These are phyloP conservation scores for Mylabris phalerata DNA, from an alignment of 1,140 invertebrate species.

Conservation along the genomic window DNA sequence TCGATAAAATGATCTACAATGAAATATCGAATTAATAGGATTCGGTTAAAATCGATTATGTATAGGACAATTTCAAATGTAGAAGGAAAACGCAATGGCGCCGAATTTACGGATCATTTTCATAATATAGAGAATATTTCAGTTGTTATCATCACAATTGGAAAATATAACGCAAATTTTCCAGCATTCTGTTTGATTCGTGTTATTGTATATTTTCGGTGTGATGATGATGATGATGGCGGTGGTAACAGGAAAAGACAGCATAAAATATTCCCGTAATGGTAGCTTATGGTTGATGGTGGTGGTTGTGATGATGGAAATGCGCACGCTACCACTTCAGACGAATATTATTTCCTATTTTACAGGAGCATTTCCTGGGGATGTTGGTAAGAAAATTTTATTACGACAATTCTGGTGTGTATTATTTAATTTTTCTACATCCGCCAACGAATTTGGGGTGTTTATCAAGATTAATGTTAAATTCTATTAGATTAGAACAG, in stretches of 20 bases:
- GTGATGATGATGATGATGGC: neutral
- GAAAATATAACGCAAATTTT: slow-evolving; percentile 6
- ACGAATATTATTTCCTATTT: slow-evolving; percentile 13
- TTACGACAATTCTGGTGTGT: slow-evolving; percentile 7
- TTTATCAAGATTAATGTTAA: no score
- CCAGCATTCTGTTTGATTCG: neutral
- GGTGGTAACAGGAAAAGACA: no score
- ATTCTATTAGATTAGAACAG: no score
- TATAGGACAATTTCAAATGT: no score
- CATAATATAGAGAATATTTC: slow-evolving; percentile 9
- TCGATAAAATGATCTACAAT: no score
- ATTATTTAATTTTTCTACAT: slow-evolving; percentile 5
- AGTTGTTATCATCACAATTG: neutral
- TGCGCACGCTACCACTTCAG: neutral
- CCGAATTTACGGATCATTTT: neutral
- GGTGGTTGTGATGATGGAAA: neutral
- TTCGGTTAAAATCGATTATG: no score
- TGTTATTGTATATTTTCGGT: neutral
- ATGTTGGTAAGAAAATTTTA: slow-evolving; percentile 11
- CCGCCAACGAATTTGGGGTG: no score
- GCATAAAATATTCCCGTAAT: no score
- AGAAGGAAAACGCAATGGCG: no score
- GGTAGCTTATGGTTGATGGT: neutral
- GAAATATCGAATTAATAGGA: no score
- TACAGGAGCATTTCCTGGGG: slow-evolving; percentile 10